A percentile compares a stretch with the other conserved stretches of the same genome.
phyloP scores from a whole-genome alignment of 2,113 vertebrate species.

The Mustela nigripes region DNA sequence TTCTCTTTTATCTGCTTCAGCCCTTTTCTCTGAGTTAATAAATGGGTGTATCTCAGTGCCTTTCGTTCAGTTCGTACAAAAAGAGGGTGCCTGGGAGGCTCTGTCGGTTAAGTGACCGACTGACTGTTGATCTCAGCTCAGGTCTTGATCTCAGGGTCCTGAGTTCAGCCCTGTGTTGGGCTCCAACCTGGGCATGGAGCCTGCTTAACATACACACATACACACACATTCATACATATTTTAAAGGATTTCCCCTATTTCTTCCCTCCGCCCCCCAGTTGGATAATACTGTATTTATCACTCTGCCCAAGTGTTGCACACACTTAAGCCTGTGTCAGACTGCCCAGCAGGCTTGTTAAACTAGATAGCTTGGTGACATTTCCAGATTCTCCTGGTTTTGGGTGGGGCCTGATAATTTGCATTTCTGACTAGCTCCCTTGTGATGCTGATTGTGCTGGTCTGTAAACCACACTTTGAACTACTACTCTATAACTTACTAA shows the following conservation, averaged over 20 bases:
- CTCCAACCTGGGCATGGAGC: background rate
- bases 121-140: background rate
- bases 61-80: background rate
- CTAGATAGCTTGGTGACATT: background rate
- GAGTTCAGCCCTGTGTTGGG: background rate
- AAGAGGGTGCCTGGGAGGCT: background rate
- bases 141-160: background rate
- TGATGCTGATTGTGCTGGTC: background rate
- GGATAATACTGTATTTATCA: background rate
- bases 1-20: background rate
- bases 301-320: background rate
- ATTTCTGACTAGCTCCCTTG: background rate
- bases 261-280: background rate
- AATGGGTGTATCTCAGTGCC: background rate
- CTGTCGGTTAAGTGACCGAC: background rate
- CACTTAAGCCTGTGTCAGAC: background rate
- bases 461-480: background rate
- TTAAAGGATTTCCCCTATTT: background rate
- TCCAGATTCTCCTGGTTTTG: background rate
- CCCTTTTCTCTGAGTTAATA: background rate
- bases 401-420: background rate
- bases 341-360: background rate
- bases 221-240: background rate
- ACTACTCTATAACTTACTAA: background rate
- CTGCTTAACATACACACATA: background rate